Conservation (phyloP, 2,797 vertebrate genomes). For the Etheostoma perlongum region DNA sequence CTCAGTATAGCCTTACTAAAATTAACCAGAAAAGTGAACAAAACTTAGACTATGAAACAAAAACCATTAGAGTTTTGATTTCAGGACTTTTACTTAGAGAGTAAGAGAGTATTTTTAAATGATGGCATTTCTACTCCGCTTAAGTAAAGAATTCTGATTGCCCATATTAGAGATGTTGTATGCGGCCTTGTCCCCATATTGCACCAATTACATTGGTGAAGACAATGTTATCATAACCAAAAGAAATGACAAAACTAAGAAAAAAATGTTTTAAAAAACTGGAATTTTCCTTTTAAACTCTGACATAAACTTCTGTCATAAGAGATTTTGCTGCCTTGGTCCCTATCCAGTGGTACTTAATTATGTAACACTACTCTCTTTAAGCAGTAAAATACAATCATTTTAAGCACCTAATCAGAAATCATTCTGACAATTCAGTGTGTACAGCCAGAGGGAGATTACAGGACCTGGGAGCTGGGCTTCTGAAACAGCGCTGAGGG, state of each 20-base stretch:
- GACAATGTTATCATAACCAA: neutral
- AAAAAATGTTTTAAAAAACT: neutral
- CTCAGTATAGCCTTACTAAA: neutral
- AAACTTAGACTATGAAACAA: neutral
- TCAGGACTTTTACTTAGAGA: too few species aligned
- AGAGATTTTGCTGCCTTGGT: conserved; percentile 27
- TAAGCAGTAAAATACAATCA: conserved; percentile 45
- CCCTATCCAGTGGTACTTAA: conserved; percentile 19
- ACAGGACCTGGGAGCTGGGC: conserved; percentile 35
- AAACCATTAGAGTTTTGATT: too few species aligned
- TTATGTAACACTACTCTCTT: conserved; percentile 44
- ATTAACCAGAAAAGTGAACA: neutral
- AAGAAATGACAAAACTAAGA: neutral
- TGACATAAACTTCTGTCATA: neutral
- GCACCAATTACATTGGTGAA: neutral
- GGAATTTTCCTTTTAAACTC: conserved; percentile 8
- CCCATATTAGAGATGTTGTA: too few species aligned
- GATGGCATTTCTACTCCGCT: neutral
- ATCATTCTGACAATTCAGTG: conserved; percentile 49
- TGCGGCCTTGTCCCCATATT: neutral
- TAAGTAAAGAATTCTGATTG: neutral
- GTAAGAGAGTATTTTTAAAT: neutral
- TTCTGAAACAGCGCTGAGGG: conserved; percentile 36
- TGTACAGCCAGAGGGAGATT: conserved; percentile 43
- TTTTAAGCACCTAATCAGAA: conserved; percentile 53